phyloP scores from a whole-genome alignment of 2,888 invertebrate genomes.

The Gymnosoma rotundatum region DNA sequence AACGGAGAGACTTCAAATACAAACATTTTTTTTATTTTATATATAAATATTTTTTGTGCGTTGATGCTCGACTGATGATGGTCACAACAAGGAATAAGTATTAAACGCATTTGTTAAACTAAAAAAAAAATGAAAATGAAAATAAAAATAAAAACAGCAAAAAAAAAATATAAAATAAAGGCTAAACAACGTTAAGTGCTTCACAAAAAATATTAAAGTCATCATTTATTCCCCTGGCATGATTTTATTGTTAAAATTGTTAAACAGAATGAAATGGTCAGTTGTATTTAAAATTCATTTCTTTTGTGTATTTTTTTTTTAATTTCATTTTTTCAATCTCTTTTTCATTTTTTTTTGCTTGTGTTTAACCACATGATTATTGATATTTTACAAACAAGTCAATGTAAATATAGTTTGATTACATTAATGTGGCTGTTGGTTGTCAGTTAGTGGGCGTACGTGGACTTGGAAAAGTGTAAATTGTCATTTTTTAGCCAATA shows the following conservation, averaged over 20 bases:
- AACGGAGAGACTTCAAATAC: constrained; percentile 53
- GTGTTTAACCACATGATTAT: constrained; percentile 49
- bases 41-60: not conserved
- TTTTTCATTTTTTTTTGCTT: not conserved
- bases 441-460: not conserved
- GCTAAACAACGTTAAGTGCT: constrained; percentile 62
- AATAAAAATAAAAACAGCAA: not conserved
- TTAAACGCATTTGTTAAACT: constrained; percentile 54
- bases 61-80: constrained; percentile 58
- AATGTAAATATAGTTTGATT: constrained; percentile 59
- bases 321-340: not conserved
- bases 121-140: not conserved
- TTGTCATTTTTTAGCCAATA: constrained; percentile 21
- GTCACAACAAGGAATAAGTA: constrained; percentile 49
- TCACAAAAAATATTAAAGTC: constrained; percentile 53
- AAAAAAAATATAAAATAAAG: constrained; percentile 44
- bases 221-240: constrained; percentile 59
- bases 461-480: constrained; percentile 36
- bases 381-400: constrained; percentile 59
- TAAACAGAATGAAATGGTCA: constrained; percentile 45
- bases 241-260: constrained; percentile 57
- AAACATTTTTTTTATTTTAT: constrained; percentile 30
- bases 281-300: constrained; percentile 52
- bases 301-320: constrained; percentile 10
- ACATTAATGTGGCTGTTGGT: constrained; percentile 38